Base-by-base conservation (phyloP, 37 sponge, comb jelly and placozoan genomes). In the Spongilla lacustris region DNA sequence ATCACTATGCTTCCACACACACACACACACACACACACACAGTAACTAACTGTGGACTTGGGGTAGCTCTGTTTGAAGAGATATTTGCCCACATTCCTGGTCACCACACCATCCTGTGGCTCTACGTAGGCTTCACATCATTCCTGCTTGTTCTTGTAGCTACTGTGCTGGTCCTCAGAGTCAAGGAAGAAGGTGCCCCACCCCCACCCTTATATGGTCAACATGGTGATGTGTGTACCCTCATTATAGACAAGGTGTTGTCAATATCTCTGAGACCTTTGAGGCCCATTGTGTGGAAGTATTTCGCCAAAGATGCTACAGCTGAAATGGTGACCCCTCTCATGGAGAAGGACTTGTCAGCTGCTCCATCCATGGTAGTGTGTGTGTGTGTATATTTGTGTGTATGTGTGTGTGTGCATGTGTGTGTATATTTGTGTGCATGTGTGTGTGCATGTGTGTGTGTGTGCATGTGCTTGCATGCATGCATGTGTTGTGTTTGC, bases 31-130 rank as follows among this genome's bases (percentile, higher is more conserved):
- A 4, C 77, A 14, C 38, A 9, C 73, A 33, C 73, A 58, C 11
- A 72, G 73, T 72, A 28, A 28, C 14, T 0, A 72, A 72, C 32
- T 30, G 29, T 72, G 73, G 73, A 30, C 32, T 72, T 30, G 73
- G 73, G 17, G 32, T 72, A 30, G 73, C 73, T 72, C 31, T 72
- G 73, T 72, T n/a, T 72, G 73, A 24, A 13, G 32, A 72, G 13
- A 33, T 33, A 72, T 72, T 30, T 33, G 73, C 31, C 29, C 31
- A 33, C 1, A 13, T 30, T 13, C 21, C 29, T 72, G 31, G 73
- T 33, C 13, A 14, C 73, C 32, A 72, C 73, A 33, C 73, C 31
- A 5, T 72, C 32, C 73, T 72, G 17, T 72, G 73, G 73, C 13
- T 72, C 12, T 72, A 72, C 21, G 0, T 72, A 13, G 29, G 31